A percentile compares a stretch with the other conserved stretches of the same genome.
These are phyloP conservation scores for Dunckerocampus dactyliophorus DNA, from an alignment of 2,113 vertebrate species.

Conservation along the genomic window DNA sequence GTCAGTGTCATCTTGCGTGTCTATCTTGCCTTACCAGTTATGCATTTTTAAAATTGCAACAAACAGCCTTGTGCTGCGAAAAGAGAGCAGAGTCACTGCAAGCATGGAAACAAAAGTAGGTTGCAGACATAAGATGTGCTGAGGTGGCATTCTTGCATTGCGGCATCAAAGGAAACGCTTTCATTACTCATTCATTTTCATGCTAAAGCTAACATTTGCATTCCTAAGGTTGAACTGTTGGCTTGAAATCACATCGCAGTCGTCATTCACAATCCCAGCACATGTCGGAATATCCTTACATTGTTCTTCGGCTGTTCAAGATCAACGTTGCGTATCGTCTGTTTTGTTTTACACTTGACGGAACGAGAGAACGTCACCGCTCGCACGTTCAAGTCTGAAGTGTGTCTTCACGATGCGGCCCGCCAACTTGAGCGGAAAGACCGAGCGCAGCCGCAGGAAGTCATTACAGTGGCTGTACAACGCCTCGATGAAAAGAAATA, in stretches of 20 bases:
- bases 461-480: constrained; percentile 33
- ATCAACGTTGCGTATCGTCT: constrained; percentile 22
- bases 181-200: constrained; percentile 16
- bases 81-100: constrained; percentile 43
- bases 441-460: constrained; percentile 55
- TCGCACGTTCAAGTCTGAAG: constrained; percentile 4
- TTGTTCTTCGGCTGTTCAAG: constrained; percentile 16
- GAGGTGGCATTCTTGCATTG: constrained; percentile 21
- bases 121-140: constrained; percentile 38
- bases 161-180: constrained; percentile 6
- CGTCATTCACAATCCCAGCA: constrained; percentile 14
- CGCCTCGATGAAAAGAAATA: constrained; percentile 39
- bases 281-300: constrained; percentile 9
- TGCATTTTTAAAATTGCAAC: no score
- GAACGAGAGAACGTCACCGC: constrained; percentile 26
- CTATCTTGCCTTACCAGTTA: constrained; percentile 21
- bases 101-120: constrained; percentile 44
- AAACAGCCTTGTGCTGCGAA: constrained; percentile 13
- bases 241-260: no score
- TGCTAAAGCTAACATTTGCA: no score
- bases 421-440: constrained; percentile 40
- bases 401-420: constrained; percentile 47
- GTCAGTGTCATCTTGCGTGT: constrained; percentile 47
- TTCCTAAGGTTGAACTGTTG: no score
- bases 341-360: constrained; percentile 52